Evolutionary conservation across 2,797 vertebrate genomes (phyloP).

Genomic region (Anguilla pacifica): DNA sequence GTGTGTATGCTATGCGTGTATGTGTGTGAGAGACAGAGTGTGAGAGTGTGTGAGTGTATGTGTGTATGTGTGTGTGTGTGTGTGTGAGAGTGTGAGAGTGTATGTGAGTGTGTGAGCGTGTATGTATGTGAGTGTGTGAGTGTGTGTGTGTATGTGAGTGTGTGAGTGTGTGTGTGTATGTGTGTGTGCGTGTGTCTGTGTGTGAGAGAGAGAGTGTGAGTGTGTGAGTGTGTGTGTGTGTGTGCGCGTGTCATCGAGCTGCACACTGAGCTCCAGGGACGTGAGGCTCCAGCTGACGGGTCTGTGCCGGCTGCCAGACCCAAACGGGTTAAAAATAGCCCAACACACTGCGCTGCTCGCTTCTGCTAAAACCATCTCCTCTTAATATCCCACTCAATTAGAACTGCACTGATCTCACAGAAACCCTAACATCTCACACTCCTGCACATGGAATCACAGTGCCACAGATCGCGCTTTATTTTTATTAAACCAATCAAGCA

Average conservation of each 20-base stretch:
- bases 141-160: too few relatives aligned
- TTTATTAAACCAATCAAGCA: not conserved
- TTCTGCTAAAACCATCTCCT: not conserved
- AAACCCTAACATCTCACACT: not conserved
- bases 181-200: not conserved
- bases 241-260: not conserved
- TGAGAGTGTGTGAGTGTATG: too few relatives aligned
- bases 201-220: not conserved
- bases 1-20: too few relatives aligned
- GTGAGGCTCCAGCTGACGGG: too few relatives aligned
- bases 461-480: not conserved
- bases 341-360: not conserved
- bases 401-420: not conserved
- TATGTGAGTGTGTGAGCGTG: not conserved
- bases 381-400: not conserved
- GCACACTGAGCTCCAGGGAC: not conserved
- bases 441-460: not conserved
- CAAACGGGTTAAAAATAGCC: not conserved
- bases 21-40: too few relatives aligned
- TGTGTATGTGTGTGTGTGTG: not conserved
- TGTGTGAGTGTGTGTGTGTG: not conserved
- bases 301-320: too few relatives aligned
- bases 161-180: too few relatives aligned
- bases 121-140: too few relatives aligned
- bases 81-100: too few relatives aligned